These are phyloP conservation scores for Strigamia crassipes DNA, from an alignment of 2,888 invertebrate genomes.

Conservation along the genomic window DNA sequence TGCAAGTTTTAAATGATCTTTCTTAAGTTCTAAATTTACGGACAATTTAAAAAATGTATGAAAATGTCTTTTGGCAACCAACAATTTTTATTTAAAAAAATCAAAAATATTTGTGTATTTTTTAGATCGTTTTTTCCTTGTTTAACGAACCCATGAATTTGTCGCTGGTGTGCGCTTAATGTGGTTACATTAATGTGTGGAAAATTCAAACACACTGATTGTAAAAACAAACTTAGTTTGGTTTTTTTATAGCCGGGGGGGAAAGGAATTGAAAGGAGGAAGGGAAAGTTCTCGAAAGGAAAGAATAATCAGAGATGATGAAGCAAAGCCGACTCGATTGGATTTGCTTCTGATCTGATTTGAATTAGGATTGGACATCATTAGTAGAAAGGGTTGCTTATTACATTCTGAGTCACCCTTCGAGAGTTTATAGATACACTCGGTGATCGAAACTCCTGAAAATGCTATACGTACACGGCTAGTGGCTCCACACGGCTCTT, in stretches of 20 bases:
- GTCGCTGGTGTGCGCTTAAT: conserved; percentile 33
- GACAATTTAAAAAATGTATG: too few relatives aligned
- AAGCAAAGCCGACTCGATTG: conserved; percentile 40
- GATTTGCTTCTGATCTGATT: conserved; percentile 38
- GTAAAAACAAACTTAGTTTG: conserved; percentile 33
- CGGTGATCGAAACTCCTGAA: background rate
- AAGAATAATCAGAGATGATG: conserved; percentile 33
- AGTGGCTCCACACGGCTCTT: background rate
- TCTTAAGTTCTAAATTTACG: too few relatives aligned
- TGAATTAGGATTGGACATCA: conserved; percentile 40
- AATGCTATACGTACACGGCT: background rate
- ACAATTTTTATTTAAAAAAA: background rate
- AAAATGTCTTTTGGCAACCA: too few relatives aligned
- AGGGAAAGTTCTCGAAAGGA: background rate
- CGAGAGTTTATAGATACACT: conserved; percentile 17
- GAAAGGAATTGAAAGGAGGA: background rate
- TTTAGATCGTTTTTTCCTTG: background rate
- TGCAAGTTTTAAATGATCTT: too few relatives aligned
- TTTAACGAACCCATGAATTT: conserved; percentile 28
- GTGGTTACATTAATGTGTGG: conserved; percentile 27
- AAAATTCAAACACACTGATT: conserved; percentile 20
- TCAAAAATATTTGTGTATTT: background rate
- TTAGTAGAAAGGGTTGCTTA: conserved; percentile 34
- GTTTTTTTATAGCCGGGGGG: conserved; percentile 7
- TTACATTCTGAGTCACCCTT: conserved; percentile 11